Evolutionary conservation across 1,140 invertebrate species (phyloP), one percentile per base, ranked within the genome.

Genomic region (Drosophila mauritiana): DNA sequence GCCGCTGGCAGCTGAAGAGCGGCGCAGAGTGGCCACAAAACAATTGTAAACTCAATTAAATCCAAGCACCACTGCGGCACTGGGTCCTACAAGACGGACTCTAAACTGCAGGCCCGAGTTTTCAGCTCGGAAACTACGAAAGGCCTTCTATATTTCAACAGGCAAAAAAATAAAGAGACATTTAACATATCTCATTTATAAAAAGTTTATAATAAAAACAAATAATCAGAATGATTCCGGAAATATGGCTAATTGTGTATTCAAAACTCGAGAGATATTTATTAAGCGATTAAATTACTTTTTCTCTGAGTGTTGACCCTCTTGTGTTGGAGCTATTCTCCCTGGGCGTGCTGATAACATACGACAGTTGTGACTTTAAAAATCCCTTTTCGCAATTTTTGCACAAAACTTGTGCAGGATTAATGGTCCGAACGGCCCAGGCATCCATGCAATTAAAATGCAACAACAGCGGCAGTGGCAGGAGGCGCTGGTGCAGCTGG

Each of bases 31-130:
- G 39, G 77, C 84, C 80, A 54, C 84, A 88, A 77, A 89, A 80
- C 80, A 89, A 89, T 89, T 89, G 85, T 76, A 84, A 89, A 89
- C 84, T 89, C 84, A 89, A 89, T 89, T 89, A 89, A 89, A 89
- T 80, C 77, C 79, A 88, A 90, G 84, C 80, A 77, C 67, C 84
- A 73, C 70, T 74, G 84, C 67, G 75, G 51, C 83, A 80, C 43
- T 54, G 22, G 7, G 46, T 25, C 53, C 46, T 36, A 31, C 31
- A 46, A 62, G 43, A 40, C 43, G 46, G 63, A 65, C 70, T 56
- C 70, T 79, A 75, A 76, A 75, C 80, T 84, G 63, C 61, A 69
- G 68, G 36, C 55, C 25, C 55, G 78, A 79, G 54, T 83, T 80
- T 39, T 63, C 22, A 40, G 57, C 54, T 25, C n/a, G 39, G 72